Evolutionary conservation across 2,797 vertebrate species (phyloP).

Genomic region (Pogoniulus pusillus): DNA sequence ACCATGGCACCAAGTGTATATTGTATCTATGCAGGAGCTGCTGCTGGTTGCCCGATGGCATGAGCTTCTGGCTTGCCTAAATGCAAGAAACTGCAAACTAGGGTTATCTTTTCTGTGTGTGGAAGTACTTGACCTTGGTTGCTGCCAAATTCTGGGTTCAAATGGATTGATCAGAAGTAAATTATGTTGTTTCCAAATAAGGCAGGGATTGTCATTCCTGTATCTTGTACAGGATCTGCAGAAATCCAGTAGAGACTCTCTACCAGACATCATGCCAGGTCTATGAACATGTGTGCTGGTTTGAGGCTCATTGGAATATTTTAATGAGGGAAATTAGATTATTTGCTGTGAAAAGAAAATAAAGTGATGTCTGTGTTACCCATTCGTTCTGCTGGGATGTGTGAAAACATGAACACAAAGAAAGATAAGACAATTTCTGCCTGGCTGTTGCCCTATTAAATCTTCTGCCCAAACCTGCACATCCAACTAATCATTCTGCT

Average conservation of each 20-base stretch:
- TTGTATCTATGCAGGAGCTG: background rate
- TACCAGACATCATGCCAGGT: accelerated
- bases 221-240: background rate
- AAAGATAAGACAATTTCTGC: no score
- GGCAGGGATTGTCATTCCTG: background rate
- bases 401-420: no score
- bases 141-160: background rate
- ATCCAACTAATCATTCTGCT: no score
- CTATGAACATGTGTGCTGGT: background rate
- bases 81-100: background rate
- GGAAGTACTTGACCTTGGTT: background rate
- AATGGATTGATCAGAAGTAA: background rate
- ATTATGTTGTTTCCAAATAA: background rate
- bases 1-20: no score
- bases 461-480: no score
- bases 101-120: background rate
- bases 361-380: no score
- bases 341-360: no score
- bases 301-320: no score
- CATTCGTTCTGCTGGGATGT: no score
- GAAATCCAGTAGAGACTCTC: background rate
- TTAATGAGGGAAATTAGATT: no score
- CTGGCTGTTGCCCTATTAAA: no score
- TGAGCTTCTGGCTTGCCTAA: background rate
- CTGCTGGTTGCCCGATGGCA: background rate